phyloP scores from a whole-genome alignment of 1,140 invertebrate genomes.

The Drosophila tristis region DNA sequence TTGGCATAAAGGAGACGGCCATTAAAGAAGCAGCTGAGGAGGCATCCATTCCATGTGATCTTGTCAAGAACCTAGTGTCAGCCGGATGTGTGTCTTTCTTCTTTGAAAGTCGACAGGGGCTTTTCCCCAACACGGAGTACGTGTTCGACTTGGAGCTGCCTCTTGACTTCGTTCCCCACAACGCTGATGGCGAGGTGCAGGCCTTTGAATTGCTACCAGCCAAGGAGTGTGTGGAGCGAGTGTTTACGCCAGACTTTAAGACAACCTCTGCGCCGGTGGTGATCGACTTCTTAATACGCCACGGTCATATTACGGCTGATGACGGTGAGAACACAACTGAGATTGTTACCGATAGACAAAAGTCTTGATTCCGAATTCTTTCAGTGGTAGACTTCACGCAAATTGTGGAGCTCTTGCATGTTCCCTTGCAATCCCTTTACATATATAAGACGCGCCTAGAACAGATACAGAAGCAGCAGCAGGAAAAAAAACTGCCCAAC shows the following conservation, averaged over 20 bases:
- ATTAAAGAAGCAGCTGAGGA: slow-evolving; percentile 97
- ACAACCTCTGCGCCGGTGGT: slow-evolving; percentile 95
- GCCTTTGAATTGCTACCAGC: slow-evolving; percentile 94
- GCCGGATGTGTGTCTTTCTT: slow-evolving; percentile 95
- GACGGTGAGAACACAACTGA: slow-evolving; percentile 88
- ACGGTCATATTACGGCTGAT: slow-evolving; percentile 94
- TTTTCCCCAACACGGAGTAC: slow-evolving; percentile 97
- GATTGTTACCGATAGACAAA: neutral
- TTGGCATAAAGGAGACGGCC: slow-evolving; percentile 93
- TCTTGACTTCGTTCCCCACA: slow-evolving; percentile 93
- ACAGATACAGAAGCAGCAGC: slow-evolving; percentile 57
- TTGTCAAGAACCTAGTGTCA: slow-evolving; percentile 90
- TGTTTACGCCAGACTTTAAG: slow-evolving; percentile 94
- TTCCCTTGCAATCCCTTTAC: slow-evolving; percentile 91
- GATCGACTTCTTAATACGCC: slow-evolving; percentile 95
- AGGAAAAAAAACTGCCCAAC: slow-evolving; percentile 35
- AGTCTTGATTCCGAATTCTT: slow-evolving; percentile 10
- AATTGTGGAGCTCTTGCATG: slow-evolving; percentile 93
- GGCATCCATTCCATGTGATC: slow-evolving; percentile 91
- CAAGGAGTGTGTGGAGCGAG: slow-evolving; percentile 90
- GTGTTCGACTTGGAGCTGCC: slow-evolving; percentile 97
- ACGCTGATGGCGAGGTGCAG: slow-evolving; percentile 96
- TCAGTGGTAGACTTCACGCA: slow-evolving; percentile 92
- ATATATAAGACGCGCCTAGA: slow-evolving; percentile 80
- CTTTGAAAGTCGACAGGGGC: slow-evolving; percentile 95